Conservation (phyloP, 2,113 vertebrate genomes). For the Eidolon helvum region DNA sequence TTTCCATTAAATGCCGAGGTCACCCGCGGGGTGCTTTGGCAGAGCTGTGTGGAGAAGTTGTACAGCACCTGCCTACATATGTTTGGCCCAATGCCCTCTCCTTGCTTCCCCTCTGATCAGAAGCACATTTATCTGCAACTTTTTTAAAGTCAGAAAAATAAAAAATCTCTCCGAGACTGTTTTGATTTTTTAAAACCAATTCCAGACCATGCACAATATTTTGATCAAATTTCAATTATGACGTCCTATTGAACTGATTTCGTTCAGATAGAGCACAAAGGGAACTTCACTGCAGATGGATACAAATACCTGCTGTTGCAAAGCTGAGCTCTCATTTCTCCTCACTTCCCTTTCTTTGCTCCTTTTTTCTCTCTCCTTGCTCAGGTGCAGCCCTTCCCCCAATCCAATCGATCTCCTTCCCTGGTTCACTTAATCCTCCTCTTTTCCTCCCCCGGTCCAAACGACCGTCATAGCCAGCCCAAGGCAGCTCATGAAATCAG, state of each 20-base stretch:
- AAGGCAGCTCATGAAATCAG: not conserved
- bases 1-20: conserved; percentile 70
- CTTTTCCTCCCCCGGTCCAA: not conserved
- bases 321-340: not conserved
- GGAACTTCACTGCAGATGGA: not conserved
- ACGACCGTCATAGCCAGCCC: not conserved
- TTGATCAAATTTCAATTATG: conserved; percentile 44
- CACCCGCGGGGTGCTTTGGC: conserved; percentile 45
- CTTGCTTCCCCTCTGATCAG: conserved; percentile 68
- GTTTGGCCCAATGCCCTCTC: conserved; percentile 70
- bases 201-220: conserved; percentile 50
- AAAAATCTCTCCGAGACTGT: conserved; percentile 36
- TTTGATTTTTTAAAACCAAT: conserved; percentile 58
- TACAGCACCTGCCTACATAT: conserved; percentile 76
- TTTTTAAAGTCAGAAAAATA: conserved; percentile 61
- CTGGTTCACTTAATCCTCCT: not conserved
- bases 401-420: not conserved
- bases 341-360: not conserved
- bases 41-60: conserved; percentile 62
- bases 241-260: conserved; percentile 47
- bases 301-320: not conserved
- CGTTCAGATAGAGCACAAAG: conserved; percentile 23
- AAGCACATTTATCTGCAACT: conserved; percentile 73
- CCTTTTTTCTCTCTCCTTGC: not conserved
- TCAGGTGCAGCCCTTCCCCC: not conserved